phyloP scores from a whole-genome alignment of 2,113 vertebrate species.

The Clarias gariepinus region DNA sequence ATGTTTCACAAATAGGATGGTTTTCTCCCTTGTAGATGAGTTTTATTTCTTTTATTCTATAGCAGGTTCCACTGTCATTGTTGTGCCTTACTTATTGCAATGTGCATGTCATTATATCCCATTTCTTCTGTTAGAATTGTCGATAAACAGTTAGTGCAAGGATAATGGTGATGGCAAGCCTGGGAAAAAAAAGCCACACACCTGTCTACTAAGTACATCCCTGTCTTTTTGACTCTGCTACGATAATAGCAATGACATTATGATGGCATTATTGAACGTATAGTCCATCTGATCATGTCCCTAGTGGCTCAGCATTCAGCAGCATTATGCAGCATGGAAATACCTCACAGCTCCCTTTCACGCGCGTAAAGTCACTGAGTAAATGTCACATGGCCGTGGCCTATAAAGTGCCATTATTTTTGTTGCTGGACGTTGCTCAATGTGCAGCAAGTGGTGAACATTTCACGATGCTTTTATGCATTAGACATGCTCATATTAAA shows the following conservation, averaged over 20 bases:
- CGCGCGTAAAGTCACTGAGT: neutral
- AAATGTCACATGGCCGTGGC: constrained; percentile 24
- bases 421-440: constrained; percentile 12
- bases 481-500: neutral
- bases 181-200: constrained; percentile 53
- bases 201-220: constrained; percentile 64
- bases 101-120: neutral
- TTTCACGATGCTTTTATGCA: neutral
- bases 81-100: neutral
- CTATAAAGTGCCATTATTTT: constrained; percentile 25
- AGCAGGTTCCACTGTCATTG: neutral
- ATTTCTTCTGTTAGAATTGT: neutral
- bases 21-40: neutral
- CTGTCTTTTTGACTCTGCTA: constrained; percentile 29
- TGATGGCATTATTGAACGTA: constrained; percentile 8
- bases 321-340: neutral
- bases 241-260: constrained; percentile 63
- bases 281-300: neutral
- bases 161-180: neutral
- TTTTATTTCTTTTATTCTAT: neutral
- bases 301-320: constrained; percentile 20
- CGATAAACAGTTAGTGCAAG: neutral
- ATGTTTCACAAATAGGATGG: neutral
- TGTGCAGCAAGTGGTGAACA: constrained; percentile 1
- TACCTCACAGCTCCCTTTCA: constrained; percentile 14